phyloP scores from a whole-genome alignment of 2,113 vertebrate genomes.

The Malurus melanocephalus region DNA sequence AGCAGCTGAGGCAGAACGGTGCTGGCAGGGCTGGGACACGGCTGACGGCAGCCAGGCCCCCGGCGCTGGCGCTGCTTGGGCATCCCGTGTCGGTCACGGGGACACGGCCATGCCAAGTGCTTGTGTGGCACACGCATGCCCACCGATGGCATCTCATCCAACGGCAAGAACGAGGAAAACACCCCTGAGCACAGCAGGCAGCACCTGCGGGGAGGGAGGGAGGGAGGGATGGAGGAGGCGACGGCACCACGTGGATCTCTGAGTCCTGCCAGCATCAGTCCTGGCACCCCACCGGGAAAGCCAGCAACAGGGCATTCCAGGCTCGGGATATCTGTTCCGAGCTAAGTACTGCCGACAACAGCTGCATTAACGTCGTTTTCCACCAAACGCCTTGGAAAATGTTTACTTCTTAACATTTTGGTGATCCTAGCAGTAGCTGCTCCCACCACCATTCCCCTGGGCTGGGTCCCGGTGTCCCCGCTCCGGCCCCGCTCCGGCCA shows the following conservation, averaged over 20 bases:
- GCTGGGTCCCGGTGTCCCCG: not conserved
- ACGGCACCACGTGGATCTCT: rapidly evolving
- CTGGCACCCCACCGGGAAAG: not conserved
- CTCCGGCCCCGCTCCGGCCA: not conserved
- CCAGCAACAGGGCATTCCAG: not conserved
- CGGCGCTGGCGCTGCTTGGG: not conserved
- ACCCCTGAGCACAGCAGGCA: not conserved
- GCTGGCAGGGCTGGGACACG: not conserved
- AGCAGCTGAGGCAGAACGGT: not conserved
- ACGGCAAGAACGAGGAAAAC: rapidly evolving
- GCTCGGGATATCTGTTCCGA: not conserved
- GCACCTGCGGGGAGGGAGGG: not conserved
- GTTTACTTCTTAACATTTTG: not conserved
- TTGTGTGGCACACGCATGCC: not conserved
- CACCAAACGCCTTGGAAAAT: not conserved
- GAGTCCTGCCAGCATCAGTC: not conserved
- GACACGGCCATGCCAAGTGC: not conserved
- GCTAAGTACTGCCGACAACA: not conserved
- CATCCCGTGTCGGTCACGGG: not conserved
- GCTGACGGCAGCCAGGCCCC: not conserved
- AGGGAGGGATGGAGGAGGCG: not conserved
- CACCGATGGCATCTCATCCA: not conserved
- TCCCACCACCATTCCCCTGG: not conserved
- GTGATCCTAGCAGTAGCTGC: not conserved
- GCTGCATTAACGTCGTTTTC: not conserved